These are phyloP conservation scores for Acleris sparsana DNA, from an alignment of 2,888 invertebrate species.

Conservation along the genomic window DNA sequence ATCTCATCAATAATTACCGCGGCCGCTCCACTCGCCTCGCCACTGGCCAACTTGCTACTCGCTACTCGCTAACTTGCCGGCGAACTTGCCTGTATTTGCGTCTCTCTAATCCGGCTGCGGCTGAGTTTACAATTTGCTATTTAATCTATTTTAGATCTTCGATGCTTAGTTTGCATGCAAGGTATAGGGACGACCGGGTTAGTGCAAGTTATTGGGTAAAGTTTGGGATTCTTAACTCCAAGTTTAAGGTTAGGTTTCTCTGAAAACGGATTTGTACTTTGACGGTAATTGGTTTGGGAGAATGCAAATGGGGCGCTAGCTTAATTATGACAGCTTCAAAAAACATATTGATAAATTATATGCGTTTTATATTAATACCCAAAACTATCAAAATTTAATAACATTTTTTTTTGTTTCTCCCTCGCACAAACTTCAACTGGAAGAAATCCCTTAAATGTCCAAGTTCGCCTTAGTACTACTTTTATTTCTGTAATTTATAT, in stretches of 20 bases:
- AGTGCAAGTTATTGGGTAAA: conserved; percentile 3
- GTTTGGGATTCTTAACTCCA: neutral
- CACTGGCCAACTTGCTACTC: conserved; percentile 4
- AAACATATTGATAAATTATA: too few species aligned
- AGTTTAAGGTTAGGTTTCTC: conserved; percentile 1
- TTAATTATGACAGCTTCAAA: too few species aligned
- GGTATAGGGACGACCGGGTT: neutral
- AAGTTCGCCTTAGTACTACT: too few species aligned
- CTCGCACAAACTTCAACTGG: too few species aligned
- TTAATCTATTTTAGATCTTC: conserved; percentile 36
- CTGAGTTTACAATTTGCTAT: conserved; percentile 35
- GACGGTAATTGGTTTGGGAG: neutral
- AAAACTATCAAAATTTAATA: too few species aligned
- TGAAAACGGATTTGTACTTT: neutral
- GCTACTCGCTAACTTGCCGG: conserved; percentile 21
- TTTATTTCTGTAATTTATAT: too few species aligned
- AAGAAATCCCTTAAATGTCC: too few species aligned
- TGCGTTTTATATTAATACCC: too few species aligned
- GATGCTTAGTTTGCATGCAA: conserved; percentile 13
- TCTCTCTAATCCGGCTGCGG: conserved; percentile 29
- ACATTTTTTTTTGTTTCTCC: too few species aligned
- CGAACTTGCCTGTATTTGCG: conserved; percentile 28
- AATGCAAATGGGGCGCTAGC: too few species aligned
- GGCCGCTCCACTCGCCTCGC: neutral
- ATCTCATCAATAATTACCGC: conserved; percentile 31